Conservation (phyloP, 2,888 invertebrate species). For the Tetragnatha montana region DNA sequence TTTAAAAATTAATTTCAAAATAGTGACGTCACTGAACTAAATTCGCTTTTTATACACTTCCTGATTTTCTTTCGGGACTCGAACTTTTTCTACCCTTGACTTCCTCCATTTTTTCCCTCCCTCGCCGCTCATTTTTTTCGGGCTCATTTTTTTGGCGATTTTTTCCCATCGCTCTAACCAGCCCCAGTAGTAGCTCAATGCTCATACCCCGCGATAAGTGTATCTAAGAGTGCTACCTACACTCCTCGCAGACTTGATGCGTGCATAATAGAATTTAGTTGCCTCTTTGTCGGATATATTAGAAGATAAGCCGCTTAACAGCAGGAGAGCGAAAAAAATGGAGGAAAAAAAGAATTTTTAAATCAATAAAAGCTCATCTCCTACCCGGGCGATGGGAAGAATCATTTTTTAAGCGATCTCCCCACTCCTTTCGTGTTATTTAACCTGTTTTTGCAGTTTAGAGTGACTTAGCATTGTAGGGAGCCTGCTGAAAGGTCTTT, state of each 20-base stretch:
- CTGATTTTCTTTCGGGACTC: conserved; percentile 48
- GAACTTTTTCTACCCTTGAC: conserved; percentile 20
- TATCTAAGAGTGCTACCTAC: conserved; percentile 61
- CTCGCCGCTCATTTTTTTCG: conserved; percentile 3
- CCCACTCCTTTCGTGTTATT: conserved; percentile 24
- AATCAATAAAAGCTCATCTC: conserved; percentile 67
- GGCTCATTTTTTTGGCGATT: conserved; percentile 1
- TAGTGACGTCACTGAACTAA: conserved; percentile 45
- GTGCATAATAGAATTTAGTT: conserved; percentile 70
- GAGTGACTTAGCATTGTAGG: conserved; percentile 33
- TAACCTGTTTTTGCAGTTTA: conserved; percentile 23
- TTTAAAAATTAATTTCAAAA: conserved; percentile 54
- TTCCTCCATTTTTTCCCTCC: conserved; percentile 32
- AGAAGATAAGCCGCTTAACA: conserved; percentile 68
- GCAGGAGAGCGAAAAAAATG: conserved; percentile 6
- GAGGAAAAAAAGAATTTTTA: conserved; percentile 37
- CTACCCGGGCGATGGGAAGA: conserved; percentile 45
- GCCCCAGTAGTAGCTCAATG: conserved; percentile 45
- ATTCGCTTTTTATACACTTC: conserved; percentile 36
- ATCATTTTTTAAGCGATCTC: conserved; percentile 50
- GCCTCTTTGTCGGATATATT: conserved; percentile 69
- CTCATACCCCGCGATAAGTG: conserved; percentile 57
- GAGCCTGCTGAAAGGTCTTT: not conserved
- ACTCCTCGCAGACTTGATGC: conserved; percentile 54
- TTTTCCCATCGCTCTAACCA: conserved; percentile 26